Evolutionary conservation across 2,797 vertebrate genomes (phyloP).

Genomic region (Esox masquinongy): DNA sequence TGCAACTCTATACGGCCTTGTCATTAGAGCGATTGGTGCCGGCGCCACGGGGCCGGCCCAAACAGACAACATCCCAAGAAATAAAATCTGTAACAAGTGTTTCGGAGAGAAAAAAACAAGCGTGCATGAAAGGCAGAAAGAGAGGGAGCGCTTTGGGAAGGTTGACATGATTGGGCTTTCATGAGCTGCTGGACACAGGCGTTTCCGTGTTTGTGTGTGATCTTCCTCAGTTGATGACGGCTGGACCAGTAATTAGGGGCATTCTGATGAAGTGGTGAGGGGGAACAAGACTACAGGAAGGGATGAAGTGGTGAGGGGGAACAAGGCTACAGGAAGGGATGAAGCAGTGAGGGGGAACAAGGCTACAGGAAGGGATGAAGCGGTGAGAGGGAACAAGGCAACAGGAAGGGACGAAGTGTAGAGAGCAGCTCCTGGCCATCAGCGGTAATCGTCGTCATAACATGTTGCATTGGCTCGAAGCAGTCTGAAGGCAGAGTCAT

Average conservation of each 20-base stretch:
- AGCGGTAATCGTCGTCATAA: background rate
- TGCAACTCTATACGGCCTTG: background rate
- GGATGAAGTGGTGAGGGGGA: too few species aligned
- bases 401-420: too few species aligned
- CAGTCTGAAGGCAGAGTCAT: slow-evolving; percentile 1
- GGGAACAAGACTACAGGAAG: background rate
- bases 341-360: too few species aligned
- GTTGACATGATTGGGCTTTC: slow-evolving; percentile 41
- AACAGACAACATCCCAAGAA: background rate
- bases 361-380: background rate
- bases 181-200: slow-evolving; percentile 44
- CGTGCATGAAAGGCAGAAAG: background rate
- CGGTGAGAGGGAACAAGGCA: background rate
- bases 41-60: too few species aligned
- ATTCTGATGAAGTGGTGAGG: background rate
- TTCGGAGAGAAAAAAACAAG: background rate
- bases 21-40: background rate
- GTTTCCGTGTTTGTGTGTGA: background rate
- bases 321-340: too few species aligned
- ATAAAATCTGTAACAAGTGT: background rate
- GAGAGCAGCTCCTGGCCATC: background rate
- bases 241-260: background rate
- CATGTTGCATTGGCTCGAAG: background rate
- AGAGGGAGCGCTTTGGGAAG: slow-evolving; percentile 9
- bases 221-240: background rate